phyloP scores from a whole-genome alignment of 2,113 vertebrate species.

The Microcebus jonahi region DNA sequence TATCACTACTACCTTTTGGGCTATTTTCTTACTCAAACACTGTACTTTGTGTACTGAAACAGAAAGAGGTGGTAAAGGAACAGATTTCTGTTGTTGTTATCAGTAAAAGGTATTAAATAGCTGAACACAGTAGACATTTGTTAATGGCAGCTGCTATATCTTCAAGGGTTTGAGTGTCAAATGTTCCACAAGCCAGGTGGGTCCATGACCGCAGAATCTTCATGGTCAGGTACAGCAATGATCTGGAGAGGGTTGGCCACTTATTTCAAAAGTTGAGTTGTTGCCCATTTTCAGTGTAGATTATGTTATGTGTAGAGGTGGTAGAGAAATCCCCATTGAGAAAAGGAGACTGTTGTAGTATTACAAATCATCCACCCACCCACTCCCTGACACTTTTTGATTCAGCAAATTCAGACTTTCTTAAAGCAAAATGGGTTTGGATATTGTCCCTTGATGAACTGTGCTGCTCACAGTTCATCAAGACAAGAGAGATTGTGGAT shows the following conservation, averaged over 20 bases:
- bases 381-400: background rate
- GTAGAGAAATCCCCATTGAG: background rate
- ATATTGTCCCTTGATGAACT: background rate
- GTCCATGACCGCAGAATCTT: background rate
- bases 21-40: background rate
- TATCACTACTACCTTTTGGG: background rate
- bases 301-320: background rate
- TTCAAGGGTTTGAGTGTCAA: constrained; percentile 2
- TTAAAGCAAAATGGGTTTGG: background rate
- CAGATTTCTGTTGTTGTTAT: background rate
- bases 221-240: background rate
- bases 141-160: background rate
- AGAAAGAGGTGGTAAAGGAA: background rate
- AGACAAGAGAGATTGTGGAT: background rate
- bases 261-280: background rate
- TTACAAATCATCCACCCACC: background rate
- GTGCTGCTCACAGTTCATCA: background rate
- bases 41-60: background rate
- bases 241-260: background rate
- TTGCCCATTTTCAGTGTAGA: background rate
- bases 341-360: background rate
- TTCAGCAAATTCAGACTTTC: background rate
- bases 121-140: background rate
- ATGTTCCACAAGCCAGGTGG: background rate
- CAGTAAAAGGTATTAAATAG: background rate